A percentile compares a stretch with the other conserved stretches of the same genome.
These are phyloP conservation scores for Lepidurus packardi DNA, from an alignment of 1,140 invertebrate species.

Conservation along the genomic window DNA sequence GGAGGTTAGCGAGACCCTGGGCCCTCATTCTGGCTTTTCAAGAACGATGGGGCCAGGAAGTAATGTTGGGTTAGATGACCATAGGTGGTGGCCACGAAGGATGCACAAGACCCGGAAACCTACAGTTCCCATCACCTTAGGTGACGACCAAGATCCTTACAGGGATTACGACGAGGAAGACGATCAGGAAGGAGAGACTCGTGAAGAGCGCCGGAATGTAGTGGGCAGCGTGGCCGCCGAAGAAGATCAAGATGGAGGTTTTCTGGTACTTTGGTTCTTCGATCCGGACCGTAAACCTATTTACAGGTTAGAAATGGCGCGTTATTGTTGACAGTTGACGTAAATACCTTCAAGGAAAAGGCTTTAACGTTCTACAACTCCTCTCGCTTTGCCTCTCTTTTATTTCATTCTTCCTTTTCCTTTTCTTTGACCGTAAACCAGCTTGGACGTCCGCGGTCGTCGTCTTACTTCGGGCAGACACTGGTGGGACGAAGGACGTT, in stretches of 20 bases:
- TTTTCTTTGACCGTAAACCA: slow-evolving; percentile 46
- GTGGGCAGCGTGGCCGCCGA: neutral
- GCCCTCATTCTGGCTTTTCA: slow-evolving; percentile 11
- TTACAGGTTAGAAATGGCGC: slow-evolving; percentile 33
- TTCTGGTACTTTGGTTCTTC: slow-evolving; percentile 34
- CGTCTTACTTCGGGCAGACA: slow-evolving; percentile 63
- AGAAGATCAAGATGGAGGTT: slow-evolving; percentile 4
- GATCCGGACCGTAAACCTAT: slow-evolving; percentile 34
- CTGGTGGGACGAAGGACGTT: slow-evolving; percentile 51
- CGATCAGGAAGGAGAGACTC: neutral
- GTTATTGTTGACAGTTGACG: slow-evolving; percentile 17
- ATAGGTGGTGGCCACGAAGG: neutral
- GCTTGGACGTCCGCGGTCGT: slow-evolving; percentile 72
- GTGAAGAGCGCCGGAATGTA: neutral
- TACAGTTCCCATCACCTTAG: neutral
- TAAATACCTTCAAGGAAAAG: neutral
- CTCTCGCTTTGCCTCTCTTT: neutral
- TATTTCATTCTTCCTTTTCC: slow-evolving; percentile 37
- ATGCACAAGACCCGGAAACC: neutral
- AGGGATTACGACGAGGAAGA: neutral
- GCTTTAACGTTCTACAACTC: slow-evolving; percentile 6
- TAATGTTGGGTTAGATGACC: neutral
- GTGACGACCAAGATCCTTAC: slow-evolving; percentile 19
- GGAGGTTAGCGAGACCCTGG: neutral
- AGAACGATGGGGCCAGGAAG: neutral